phyloP scores from a whole-genome alignment of 1,140 invertebrate species.

The Lepidotrigona ventralis region DNA sequence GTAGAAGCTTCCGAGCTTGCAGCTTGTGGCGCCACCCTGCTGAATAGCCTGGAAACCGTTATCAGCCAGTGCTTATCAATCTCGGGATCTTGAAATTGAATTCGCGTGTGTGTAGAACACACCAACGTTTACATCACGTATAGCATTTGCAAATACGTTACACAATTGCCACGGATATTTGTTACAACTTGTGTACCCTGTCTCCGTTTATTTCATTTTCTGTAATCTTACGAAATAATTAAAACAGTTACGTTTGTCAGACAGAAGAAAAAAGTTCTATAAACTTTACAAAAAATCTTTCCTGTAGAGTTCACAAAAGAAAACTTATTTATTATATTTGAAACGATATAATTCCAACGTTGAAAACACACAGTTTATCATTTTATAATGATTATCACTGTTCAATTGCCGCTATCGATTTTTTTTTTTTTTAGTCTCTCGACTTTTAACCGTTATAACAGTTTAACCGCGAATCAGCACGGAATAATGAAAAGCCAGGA shows the following conservation, averaged over 20 bases:
- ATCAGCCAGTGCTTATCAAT: constrained; percentile 53
- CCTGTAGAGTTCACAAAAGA: not conserved
- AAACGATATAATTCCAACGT: not conserved
- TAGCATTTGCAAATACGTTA: not conserved
- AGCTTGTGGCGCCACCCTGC: constrained; percentile 67
- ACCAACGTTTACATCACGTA: not conserved
- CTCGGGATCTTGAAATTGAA: not conserved
- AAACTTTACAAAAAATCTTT: not conserved
- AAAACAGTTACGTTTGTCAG: too few species aligned
- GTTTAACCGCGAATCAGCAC: not conserved
- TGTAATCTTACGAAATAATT: not conserved
- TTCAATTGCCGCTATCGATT: not conserved
- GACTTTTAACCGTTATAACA: not conserved
- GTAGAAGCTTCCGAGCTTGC: constrained; percentile 48
- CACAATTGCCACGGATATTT: not conserved
- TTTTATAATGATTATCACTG: too few species aligned
- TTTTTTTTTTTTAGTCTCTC: not conserved
- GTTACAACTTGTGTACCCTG: not conserved
- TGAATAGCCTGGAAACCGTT: constrained; percentile 58
- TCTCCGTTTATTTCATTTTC: not conserved
- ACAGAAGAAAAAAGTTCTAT: too few species aligned
- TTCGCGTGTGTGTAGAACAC: not conserved
- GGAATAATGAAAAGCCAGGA: not conserved
- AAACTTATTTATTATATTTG: not conserved
- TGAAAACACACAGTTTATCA: too few species aligned